phyloP scores from a whole-genome alignment of 2,113 vertebrate genomes.

The Recurvirostra avosetta region DNA sequence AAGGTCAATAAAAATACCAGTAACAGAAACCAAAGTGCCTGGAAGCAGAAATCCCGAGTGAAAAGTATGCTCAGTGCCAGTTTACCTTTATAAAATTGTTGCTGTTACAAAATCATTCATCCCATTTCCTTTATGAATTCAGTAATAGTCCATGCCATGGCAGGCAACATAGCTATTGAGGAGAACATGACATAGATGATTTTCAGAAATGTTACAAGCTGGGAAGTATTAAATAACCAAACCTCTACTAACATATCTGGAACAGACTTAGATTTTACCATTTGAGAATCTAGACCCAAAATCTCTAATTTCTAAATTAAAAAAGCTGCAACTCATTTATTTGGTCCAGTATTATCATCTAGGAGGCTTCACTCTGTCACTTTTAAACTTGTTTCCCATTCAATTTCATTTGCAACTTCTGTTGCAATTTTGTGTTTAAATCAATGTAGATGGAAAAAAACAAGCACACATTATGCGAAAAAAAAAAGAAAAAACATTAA shows the following conservation, averaged over 20 bases:
- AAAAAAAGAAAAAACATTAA: background rate
- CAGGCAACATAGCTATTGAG: background rate
- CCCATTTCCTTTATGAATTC: background rate
- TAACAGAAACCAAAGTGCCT: background rate
- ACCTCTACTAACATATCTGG: background rate
- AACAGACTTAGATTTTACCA: background rate
- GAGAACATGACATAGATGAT: background rate
- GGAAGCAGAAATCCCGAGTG: background rate
- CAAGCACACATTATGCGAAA: background rate
- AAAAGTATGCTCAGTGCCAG: background rate
- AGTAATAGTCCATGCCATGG: background rate
- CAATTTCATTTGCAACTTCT: background rate
- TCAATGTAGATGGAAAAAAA: background rate
- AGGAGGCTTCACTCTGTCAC: background rate
- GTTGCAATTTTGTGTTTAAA: background rate
- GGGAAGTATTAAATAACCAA: background rate
- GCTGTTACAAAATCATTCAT: background rate
- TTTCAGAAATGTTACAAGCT: background rate
- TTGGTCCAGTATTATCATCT: background rate
- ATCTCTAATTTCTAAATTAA: background rate
- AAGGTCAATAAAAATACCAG: background rate
- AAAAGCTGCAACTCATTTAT: background rate
- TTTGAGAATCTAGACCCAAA: background rate
- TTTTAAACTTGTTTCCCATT: background rate
- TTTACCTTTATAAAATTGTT: background rate